Evolutionary conservation across 2,888 invertebrate species (phyloP).

Genomic region (Aphodius sticticus): DNA sequence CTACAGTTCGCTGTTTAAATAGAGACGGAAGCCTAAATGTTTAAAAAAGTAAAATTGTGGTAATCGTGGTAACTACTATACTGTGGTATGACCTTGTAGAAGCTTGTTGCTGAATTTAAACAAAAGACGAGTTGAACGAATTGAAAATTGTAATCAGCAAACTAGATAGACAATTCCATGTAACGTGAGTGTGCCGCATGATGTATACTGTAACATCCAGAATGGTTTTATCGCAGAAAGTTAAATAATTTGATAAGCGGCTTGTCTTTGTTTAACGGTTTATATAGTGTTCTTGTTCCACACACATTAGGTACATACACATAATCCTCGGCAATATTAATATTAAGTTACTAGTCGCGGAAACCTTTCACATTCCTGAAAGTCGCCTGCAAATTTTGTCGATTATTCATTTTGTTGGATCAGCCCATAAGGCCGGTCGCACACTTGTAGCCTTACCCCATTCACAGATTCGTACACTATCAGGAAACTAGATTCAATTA

Average conservation of each 20-base stretch:
- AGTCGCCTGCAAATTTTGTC: neutral
- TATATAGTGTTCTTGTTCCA: neutral
- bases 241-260: neutral
- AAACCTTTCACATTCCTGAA: neutral
- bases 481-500: too few relatives aligned
- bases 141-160: conserved; percentile 17
- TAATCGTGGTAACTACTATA: too few relatives aligned
- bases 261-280: neutral
- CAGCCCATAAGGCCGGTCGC: neutral
- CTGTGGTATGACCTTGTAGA: conserved; percentile 5
- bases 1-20: too few relatives aligned
- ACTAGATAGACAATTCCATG: neutral
- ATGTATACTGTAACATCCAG: neutral
- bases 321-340: neutral
- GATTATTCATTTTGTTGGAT: neutral
- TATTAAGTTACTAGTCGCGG: neutral
- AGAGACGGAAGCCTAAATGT: too few relatives aligned
- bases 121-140: conserved; percentile 17
- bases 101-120: conserved; percentile 5
- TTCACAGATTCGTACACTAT: too few relatives aligned
- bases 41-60: too few relatives aligned
- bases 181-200: neutral
- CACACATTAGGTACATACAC: neutral
- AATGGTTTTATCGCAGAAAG: neutral
- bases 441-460: neutral